Base-by-base conservation (phyloP, 2,113 vertebrate genomes). In the Peromyscus maniculatus region DNA sequence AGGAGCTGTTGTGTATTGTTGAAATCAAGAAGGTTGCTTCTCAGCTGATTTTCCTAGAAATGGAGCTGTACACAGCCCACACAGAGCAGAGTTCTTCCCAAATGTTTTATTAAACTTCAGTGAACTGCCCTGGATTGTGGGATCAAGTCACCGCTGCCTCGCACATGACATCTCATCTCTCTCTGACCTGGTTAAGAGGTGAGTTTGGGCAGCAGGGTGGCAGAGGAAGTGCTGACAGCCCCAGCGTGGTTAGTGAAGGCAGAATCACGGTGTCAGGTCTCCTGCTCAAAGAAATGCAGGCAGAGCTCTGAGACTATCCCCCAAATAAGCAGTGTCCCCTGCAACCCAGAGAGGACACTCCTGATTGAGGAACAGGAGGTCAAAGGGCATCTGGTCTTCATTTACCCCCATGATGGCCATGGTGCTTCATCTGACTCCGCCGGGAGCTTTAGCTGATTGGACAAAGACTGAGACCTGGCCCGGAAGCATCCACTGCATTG, bases 31-130 rank as follows among this genome's bases (percentile, higher is more conserved):
- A 36, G 9, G 19, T 75, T 89, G 39, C 88, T 87, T 79, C 36
- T 7, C n/a, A 39, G 49, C 46, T 26, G 10, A 78, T 84, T 88
- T 95, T 78, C 78, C 83, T n/a, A 91, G 43, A 87, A 88, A 90
- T 43, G 26, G 74, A 57, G 24, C 7, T 8, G 33, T 52, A 89
- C 49, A 93, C 6, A 69, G 83, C 46, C 75, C 88, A 84, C 74
- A 55, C 0, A 89, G 80, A 57, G 82, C 55, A 66, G 7, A 39
- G 2, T 72, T 71, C 74, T 78, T 89, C 83, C 79, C 69, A 94
- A 79, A 79, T 55, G 59, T 49, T 74, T 80, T 74, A 49, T 49
- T 93, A 36, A 10, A 90, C 21, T 84, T 92, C 89, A 72, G 6
- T 11, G 82, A 94, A 89, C 31, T 89, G 80, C 12, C 36, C 36